phyloP scores from a whole-genome alignment of 2,888 invertebrate species.

The Archaeoteleia sp. region DNA sequence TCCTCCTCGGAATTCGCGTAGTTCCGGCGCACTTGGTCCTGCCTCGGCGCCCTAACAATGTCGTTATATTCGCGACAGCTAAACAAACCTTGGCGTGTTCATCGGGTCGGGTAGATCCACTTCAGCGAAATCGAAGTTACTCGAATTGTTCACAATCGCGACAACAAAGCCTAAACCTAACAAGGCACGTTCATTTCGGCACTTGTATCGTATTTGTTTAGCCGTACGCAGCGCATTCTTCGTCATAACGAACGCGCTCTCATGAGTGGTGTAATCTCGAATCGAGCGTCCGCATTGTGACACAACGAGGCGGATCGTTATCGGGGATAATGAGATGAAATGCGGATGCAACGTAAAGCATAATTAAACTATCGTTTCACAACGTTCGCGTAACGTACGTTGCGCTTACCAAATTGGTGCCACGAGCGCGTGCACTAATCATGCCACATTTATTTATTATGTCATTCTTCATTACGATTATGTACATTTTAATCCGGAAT shows the following conservation, averaged over 20 bases:
- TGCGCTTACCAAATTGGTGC: slow-evolving; percentile 24
- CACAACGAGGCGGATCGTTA: slow-evolving; percentile 45
- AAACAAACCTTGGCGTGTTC: too few species aligned
- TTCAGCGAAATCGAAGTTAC: slow-evolving; percentile 24
- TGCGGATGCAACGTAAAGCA: slow-evolving; percentile 40
- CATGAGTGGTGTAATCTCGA: slow-evolving; percentile 40
- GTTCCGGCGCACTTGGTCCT: too few species aligned
- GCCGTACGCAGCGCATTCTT: slow-evolving; percentile 25
- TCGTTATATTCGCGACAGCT: too few species aligned
- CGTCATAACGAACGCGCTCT: slow-evolving; percentile 28
- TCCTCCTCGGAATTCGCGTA: too few species aligned
- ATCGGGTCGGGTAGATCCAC: too few species aligned
- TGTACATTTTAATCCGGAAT: slow-evolving; percentile 2
- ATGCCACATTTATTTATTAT: slow-evolving; percentile 35
- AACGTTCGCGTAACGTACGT: slow-evolving; percentile 16
- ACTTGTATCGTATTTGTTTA: slow-evolving; percentile 24
- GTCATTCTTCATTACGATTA: slow-evolving; percentile 27
- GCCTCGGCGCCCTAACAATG: too few species aligned
- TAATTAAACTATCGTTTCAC: slow-evolving; percentile 50
- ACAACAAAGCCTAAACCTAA: too few species aligned
- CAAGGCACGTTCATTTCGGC: slow-evolving; percentile 18
- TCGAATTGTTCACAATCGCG: slow-evolving; percentile 13
- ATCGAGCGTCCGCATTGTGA: slow-evolving; percentile 42
- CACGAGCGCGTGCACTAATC: slow-evolving; percentile 29
- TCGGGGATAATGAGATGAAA: slow-evolving; percentile 50